These are phyloP conservation scores for Dysidea cf. avara DNA, from an alignment of 37 sponge, comb jelly and placozoan species.

Conservation along the genomic window DNA sequence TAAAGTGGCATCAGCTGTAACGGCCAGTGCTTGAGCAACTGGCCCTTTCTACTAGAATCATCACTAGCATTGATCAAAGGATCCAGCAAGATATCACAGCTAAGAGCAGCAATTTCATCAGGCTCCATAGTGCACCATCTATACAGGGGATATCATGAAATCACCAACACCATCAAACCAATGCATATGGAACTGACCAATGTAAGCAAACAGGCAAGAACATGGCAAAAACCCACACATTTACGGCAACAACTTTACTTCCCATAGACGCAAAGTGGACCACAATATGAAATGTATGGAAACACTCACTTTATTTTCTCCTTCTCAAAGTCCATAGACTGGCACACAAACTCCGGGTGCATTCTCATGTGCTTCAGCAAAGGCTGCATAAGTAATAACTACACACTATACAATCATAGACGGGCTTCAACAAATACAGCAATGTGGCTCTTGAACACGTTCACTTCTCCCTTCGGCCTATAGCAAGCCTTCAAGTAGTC, in stretches of 20 bases:
- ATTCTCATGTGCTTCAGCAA: conserved; percentile 60
- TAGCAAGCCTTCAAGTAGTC: conserved; percentile 49
- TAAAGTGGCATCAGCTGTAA: too few relatives aligned
- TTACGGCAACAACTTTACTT: too few relatives aligned
- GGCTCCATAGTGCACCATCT: conserved; percentile 74
- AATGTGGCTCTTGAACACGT: conserved; percentile 50
- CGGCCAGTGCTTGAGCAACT: too few relatives aligned
- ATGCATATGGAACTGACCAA: not conserved
- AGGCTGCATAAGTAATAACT: conserved; percentile 37
- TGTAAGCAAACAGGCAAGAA: not conserved
- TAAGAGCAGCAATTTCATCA: conserved; percentile 60
- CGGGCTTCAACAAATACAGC: conserved; percentile 27
- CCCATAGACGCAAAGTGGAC: not conserved
- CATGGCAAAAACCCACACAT: not conserved
- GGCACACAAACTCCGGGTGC: conserved; percentile 67
- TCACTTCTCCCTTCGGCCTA: conserved; percentile 34
- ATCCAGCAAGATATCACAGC: conserved; percentile 47
- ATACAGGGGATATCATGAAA: not conserved
- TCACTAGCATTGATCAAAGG: conserved; percentile 13
- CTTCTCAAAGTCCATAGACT: conserved; percentile 19
- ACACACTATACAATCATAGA: not conserved
- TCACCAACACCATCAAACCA: too few relatives aligned
- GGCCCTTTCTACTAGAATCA: too few relatives aligned
- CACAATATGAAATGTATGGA: too few relatives aligned
- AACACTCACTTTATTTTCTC: conserved; percentile 35